A percentile compares a stretch with the other conserved stretches of the same genome.
These are phyloP conservation scores for Meleagris gallopavo DNA, from an alignment of 2,113 vertebrate species.

Conservation along the genomic window DNA sequence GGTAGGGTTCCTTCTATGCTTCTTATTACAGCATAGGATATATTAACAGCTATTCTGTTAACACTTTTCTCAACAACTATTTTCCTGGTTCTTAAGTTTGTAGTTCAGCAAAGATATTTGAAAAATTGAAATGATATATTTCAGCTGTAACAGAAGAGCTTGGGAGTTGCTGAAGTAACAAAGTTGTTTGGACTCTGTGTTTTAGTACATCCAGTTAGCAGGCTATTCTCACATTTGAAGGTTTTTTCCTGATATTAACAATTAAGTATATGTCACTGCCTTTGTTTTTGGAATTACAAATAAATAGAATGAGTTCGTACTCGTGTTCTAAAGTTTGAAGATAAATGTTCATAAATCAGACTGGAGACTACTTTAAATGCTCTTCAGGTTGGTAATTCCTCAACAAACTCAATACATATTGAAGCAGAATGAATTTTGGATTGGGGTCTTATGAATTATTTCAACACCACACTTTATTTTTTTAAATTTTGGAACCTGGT, in stretches of 20 bases:
- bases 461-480: neutral
- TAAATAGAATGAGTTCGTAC: neutral
- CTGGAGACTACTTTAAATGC: neutral
- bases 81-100: neutral
- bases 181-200: neutral
- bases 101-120: neutral
- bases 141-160: rapidly evolving
- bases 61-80: neutral
- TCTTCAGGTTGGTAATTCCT: neutral
- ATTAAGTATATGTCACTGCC: rapidly evolving
- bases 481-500: neutral
- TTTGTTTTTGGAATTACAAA: neutral
- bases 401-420: neutral
- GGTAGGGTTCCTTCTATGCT: neutral
- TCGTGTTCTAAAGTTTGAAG: neutral
- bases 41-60: neutral
- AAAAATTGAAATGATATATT: neutral
- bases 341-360: neutral
- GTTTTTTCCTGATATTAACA: neutral
- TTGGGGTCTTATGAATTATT: neutral
- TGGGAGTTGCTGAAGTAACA: neutral
- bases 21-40: neutral
- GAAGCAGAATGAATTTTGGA: neutral
- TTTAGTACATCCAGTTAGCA: neutral
- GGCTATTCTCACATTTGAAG: neutral